Evolutionary conservation across 2,113 vertebrate species (phyloP).

Genomic region (Pterocles gutturalis): DNA sequence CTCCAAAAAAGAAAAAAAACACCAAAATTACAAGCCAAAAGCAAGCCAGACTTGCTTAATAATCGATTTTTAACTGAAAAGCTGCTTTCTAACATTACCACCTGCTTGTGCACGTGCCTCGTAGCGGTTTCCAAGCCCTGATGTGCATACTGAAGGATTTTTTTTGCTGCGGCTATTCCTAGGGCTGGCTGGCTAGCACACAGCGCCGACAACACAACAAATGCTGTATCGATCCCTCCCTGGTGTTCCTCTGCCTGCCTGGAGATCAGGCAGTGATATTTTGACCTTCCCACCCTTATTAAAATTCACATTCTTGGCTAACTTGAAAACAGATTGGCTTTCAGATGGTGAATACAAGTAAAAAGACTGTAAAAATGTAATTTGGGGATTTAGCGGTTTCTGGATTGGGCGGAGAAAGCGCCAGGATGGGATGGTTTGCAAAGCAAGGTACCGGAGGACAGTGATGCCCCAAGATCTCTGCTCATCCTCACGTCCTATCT

Average conservation of each 20-base stretch:
- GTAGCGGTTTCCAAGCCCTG: background rate
- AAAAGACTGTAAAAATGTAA: background rate
- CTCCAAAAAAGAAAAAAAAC: background rate
- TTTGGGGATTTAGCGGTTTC: background rate
- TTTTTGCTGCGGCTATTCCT: background rate
- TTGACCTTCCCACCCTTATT: background rate
- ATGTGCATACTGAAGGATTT: background rate
- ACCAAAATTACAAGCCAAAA: background rate
- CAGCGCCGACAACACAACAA: accelerated
- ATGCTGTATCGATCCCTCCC: background rate
- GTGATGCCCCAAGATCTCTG: background rate
- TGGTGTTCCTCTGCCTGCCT: background rate
- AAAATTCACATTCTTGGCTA: background rate
- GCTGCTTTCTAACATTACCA: background rate
- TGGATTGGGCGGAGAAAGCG: accelerated
- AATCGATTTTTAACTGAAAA: background rate
- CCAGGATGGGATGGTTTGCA: accelerated
- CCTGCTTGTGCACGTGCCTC: background rate
- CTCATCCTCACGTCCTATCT: background rate
- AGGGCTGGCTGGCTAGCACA: background rate
- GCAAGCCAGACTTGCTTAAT: background rate
- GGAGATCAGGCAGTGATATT: background rate
- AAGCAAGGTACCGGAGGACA: background rate
- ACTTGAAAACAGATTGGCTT: background rate
- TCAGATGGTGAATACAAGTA: background rate